Conservation (phyloP, 1,140 invertebrate species). For the Conus ventricosus region DNA sequence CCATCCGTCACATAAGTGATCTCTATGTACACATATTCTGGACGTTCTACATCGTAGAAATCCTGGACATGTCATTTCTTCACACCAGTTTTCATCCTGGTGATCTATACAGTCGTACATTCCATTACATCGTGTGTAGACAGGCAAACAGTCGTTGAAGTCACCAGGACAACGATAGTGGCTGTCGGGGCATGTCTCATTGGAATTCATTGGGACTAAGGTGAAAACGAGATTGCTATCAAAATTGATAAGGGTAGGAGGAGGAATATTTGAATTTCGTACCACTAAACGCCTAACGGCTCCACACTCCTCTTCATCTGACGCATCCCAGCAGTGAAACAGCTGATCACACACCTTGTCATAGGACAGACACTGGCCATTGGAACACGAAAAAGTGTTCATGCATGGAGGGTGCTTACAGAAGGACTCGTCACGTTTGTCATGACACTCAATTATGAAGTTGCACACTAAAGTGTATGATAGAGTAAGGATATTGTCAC, state of each 20-base stretch:
- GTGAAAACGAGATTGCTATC: not conserved
- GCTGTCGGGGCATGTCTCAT: not conserved
- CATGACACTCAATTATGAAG: not conserved
- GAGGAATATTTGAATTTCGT: not conserved
- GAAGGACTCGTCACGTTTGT: not conserved
- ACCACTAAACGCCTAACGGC: no score
- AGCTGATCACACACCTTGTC: not conserved
- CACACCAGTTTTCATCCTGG: not conserved
- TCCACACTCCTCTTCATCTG: not conserved
- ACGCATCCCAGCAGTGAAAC: not conserved
- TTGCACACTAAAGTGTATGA: not conserved
- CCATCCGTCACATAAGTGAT: constrained; percentile 5
- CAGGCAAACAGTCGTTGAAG: constrained; percentile 3
- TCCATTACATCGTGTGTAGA: constrained; percentile 22
- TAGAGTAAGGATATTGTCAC: not conserved
- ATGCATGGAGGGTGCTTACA: not conserved
- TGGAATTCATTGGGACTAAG: not conserved
- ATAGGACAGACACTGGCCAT: not conserved
- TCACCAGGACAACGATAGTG: not conserved
- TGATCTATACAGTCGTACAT: not conserved
- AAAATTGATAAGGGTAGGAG: not conserved
- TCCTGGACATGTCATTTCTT: not conserved
- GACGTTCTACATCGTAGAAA: not conserved
- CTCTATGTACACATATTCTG: not conserved
- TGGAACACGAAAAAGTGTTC: not conserved